Base-by-base conservation (phyloP, 2,113 vertebrate species). In the Chitala chitala region DNA sequence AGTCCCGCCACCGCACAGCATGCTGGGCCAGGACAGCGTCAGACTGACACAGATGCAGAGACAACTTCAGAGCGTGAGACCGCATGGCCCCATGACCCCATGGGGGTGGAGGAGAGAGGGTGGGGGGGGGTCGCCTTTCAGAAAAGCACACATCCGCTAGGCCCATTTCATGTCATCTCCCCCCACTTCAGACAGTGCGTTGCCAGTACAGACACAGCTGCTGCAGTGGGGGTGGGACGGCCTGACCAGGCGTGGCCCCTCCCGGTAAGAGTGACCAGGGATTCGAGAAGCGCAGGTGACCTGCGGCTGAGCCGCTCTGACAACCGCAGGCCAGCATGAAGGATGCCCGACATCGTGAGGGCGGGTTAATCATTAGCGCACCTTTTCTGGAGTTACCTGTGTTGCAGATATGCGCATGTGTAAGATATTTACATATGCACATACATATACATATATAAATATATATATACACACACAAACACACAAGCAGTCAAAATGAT, bases 291-390 rank as follows among this genome's bases (percentile, higher is more conserved):
- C 36, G 59, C 20, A 69, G 58, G 70, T 74, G n/a, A n/a, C n/a
- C 50, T 69, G 36, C 15, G 51, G 38, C 56, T 51, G 51, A 79
- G 24, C 8, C 12, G 59, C 20, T 12, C 33, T 3, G 10, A 15
- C 26, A n/a, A 53, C 10, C 6, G 36, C 40, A 5, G 40, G 66
- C 13, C 12, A 33, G 68, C 68, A 53, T 70, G 68, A 33, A 53
- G 36, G 9, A 56, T 20, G 66, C 55, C 22, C 22, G 26, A n/a
- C 36, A 69, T 42, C 29, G 22, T 48, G 33, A 2, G 68, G 66
- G 61, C 58, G 40, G 53, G 72, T 81, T 83, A 85, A 82, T 88
- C 88, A 85, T 83, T 87, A 82, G 86, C 88, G 85, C 85, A 83
- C 72, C 20, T 74, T 76, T 75, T 84, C 72, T 82, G 71, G 75